Percentiles rank a stretch among this genome's conserved stretches.
Conservation (phyloP, 2,888 invertebrate species). For the Pocota personata region DNA sequence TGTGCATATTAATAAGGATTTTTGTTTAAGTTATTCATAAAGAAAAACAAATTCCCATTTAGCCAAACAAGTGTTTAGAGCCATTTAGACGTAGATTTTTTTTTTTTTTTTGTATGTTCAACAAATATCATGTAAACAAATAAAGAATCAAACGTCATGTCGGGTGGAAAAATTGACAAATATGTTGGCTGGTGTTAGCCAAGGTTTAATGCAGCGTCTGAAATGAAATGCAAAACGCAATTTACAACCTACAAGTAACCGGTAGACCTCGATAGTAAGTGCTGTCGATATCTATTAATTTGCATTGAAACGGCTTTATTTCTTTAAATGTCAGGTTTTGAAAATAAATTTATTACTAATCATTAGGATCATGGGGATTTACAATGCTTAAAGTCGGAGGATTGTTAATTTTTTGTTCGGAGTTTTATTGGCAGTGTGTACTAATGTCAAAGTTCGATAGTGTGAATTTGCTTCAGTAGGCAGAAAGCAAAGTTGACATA, state of each 20-base stretch:
- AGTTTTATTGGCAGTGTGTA: not conserved
- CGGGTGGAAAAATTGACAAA: slow-evolving; percentile 45
- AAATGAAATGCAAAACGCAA: slow-evolving; percentile 42
- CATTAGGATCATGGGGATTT: not conserved
- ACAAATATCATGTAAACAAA: slow-evolving; percentile 29
- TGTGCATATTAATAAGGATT: slow-evolving; percentile 53
- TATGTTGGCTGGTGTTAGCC: slow-evolving; percentile 15
- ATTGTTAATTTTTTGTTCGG: not conserved
- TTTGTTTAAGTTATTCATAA: slow-evolving; percentile 9
- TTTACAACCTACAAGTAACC: slow-evolving; percentile 4
- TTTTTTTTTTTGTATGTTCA: slow-evolving; percentile 25
- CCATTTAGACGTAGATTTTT: slow-evolving; percentile 12
- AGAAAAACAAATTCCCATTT: slow-evolving; percentile 64
- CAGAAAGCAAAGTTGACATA: not conserved
- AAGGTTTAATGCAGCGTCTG: slow-evolving; percentile 15
- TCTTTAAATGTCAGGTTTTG: not conserved
- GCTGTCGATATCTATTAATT: slow-evolving; percentile 53
- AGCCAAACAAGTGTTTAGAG: slow-evolving; percentile 52
- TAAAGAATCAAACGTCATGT: slow-evolving; percentile 26
- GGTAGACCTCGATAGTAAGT: slow-evolving; percentile 47
- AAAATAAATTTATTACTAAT: not conserved
- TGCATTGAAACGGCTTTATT: slow-evolving; percentile 33
- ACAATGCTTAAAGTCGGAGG: not conserved
- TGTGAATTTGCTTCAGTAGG: not conserved
- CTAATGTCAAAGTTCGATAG: not conserved